These are phyloP conservation scores for Champsocephalus esox DNA, from an alignment of 2,797 vertebrate genomes.

Conservation along the genomic window DNA sequence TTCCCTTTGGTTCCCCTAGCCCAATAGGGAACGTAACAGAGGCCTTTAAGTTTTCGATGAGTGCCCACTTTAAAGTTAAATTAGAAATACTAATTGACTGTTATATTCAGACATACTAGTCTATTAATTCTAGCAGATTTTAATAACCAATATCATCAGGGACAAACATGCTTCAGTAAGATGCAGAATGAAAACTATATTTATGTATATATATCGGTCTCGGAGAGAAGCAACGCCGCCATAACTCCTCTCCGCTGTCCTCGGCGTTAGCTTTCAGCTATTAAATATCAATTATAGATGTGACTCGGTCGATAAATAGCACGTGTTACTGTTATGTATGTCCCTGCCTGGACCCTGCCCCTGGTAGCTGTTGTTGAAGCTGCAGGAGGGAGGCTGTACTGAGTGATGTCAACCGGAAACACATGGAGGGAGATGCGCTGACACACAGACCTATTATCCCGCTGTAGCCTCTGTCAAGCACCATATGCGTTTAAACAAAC, in stretches of 20 bases:
- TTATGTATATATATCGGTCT: slow-evolving; percentile 71
- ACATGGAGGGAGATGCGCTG: slow-evolving; percentile 49
- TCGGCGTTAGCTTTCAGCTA: slow-evolving; percentile 63
- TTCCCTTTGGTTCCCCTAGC: too few species aligned
- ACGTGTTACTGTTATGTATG: neutral
- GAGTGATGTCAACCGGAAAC: slow-evolving; percentile 79
- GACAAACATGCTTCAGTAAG: neutral
- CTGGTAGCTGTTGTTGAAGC: slow-evolving; percentile 13
- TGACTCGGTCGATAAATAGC: slow-evolving; percentile 19
- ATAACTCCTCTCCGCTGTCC: slow-evolving; percentile 58
- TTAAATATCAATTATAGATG: slow-evolving; percentile 59
- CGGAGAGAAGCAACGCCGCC: slow-evolving; percentile 83
- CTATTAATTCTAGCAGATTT: neutral
- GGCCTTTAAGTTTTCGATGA: neutral
- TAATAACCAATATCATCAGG: neutral
- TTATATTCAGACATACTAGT: too few species aligned
- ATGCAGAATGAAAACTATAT: neutral
- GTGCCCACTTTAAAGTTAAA: neutral
- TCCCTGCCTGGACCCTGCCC: slow-evolving; percentile 30
- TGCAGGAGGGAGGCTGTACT: slow-evolving; percentile 34
- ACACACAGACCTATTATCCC: slow-evolving; percentile 49
- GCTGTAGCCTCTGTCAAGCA: neutral
- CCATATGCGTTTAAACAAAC: neutral
- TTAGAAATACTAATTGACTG: neutral
- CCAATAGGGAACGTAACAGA: neutral